Conservation (phyloP, 2,113 vertebrate genomes). For the Pluvianellus socialis region DNA sequence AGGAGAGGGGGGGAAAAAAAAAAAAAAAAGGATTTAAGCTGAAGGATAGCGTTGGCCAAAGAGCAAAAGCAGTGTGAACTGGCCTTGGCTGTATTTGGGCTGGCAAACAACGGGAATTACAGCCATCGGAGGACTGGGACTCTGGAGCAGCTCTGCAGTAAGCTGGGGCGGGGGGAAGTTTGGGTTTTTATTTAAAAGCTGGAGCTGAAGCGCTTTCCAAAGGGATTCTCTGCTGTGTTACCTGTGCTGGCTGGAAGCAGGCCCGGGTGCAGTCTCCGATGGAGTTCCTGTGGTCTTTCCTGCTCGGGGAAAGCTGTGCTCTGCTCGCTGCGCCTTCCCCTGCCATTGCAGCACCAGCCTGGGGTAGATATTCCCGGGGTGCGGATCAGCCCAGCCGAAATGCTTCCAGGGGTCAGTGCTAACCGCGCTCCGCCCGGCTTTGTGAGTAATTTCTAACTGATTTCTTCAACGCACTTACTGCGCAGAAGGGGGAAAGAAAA, state of each 20-base stretch:
- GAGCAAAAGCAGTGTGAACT: background rate
- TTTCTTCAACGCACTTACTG: background rate
- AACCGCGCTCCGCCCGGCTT: background rate
- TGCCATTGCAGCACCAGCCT: background rate
- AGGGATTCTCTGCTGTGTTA: background rate
- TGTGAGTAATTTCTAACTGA: background rate
- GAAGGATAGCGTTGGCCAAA: background rate
- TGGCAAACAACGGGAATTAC: background rate
- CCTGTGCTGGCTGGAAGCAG: background rate
- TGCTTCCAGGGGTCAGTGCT: background rate
- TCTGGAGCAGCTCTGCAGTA: background rate
- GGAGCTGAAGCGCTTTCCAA: background rate
- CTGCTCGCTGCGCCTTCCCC: background rate
- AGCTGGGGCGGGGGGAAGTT: background rate
- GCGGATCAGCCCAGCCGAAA: background rate
- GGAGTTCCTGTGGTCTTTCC: background rate
- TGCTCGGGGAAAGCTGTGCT: too few species aligned
- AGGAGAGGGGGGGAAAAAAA: background rate
- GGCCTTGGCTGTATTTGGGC: background rate
- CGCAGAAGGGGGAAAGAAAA: background rate
- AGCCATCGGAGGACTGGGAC: background rate
- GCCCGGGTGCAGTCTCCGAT: background rate
- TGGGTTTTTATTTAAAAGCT: background rate
- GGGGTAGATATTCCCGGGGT: accelerated
- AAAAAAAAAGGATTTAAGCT: background rate